Conservation (phyloP, 2,797 vertebrate species). For the Babyrousa celebensis region DNA sequence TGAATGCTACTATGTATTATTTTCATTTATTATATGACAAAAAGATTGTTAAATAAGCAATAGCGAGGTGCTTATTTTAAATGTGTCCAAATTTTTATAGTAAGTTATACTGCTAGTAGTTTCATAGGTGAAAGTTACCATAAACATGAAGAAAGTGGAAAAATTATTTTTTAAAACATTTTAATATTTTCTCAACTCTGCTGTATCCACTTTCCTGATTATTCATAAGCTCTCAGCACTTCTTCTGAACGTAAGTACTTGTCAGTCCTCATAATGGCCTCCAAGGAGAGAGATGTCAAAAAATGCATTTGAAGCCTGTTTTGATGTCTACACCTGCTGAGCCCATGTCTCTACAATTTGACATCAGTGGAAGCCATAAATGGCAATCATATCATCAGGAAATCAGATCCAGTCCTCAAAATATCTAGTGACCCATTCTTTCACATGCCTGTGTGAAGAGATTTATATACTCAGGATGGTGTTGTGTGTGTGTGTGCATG, state of each 20-base stretch:
- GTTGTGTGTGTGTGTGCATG: background rate
- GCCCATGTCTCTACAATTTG: conserved; percentile 69
- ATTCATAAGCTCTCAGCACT: conserved; percentile 61
- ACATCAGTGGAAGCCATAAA: conserved; percentile 69
- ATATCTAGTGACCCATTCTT: background rate
- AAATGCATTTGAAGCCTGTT: conserved; percentile 80
- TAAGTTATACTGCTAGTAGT: background rate
- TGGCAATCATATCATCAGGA: conserved; percentile 66
- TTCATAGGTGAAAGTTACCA: background rate
- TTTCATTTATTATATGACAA: background rate
- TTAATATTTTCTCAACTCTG: conserved; percentile 32
- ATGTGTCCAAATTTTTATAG: background rate
- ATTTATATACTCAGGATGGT: background rate
- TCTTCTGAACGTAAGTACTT: conserved; percentile 64
- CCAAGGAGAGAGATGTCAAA: conserved; percentile 76
- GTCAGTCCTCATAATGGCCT: conserved; percentile 76
- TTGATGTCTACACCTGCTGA: conserved; percentile 78
- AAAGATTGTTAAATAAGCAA: background rate
- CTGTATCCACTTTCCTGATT: conserved; percentile 62
- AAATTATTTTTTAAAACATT: conserved; percentile 6
- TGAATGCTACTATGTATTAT: background rate
- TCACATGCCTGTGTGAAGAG: background rate
- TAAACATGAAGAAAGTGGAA: conserved; percentile 8
- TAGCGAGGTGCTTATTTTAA: conserved; percentile 23
- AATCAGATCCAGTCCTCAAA: conserved; percentile 33